phyloP scores from a whole-genome alignment of 2,113 vertebrate genomes.

The Microcebus lehilahytsara region DNA sequence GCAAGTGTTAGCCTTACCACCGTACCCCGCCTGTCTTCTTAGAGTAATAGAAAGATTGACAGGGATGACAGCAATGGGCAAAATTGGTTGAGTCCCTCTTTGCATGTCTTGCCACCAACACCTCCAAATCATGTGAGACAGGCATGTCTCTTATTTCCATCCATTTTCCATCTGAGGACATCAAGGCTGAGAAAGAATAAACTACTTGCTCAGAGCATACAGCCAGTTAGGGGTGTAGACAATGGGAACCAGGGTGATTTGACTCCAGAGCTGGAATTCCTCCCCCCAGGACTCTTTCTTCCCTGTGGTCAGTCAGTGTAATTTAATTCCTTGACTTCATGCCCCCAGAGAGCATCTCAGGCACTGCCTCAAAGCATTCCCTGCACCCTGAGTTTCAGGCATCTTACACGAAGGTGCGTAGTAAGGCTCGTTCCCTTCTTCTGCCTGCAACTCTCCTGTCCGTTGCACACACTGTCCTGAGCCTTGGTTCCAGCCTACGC shows the following conservation, averaged over 20 bases:
- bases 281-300: not conserved
- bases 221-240: not conserved
- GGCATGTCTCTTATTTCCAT: not conserved
- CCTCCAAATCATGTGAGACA: not conserved
- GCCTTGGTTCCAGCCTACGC: not conserved
- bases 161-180: not conserved
- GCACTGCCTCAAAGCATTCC: not conserved
- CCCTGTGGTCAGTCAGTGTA: not conserved
- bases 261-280: not conserved
- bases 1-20: not conserved
- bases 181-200: not conserved
- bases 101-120: not conserved
- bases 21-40: not conserved
- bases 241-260: not conserved
- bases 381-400: not conserved
- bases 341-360: not conserved
- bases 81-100: not conserved
- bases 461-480: not conserved
- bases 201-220: not conserved
- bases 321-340: not conserved
- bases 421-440: not conserved
- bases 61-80: not conserved
- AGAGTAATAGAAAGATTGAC: not conserved
- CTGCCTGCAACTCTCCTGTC: not conserved
- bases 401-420: not conserved